These are phyloP conservation scores for Leucopsar rothschildi DNA, from an alignment of 2,113 vertebrate genomes.

Conservation along the genomic window DNA sequence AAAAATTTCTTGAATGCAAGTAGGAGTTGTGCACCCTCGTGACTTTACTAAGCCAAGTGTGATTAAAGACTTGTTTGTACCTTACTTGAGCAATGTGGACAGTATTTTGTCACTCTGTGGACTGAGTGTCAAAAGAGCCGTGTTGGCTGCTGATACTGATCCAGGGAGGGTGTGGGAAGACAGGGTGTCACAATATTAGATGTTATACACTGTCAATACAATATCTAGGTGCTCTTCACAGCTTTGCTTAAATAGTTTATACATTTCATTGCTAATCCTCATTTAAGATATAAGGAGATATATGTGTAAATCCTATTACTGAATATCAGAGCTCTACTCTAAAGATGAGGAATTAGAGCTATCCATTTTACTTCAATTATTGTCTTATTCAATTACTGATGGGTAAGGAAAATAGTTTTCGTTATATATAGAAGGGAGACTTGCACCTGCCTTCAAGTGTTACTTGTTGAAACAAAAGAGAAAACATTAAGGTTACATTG, in stretches of 20 bases:
- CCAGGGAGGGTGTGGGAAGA: not conserved
- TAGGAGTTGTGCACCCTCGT: not conserved
- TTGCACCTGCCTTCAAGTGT: not conserved
- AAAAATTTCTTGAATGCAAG: not conserved
- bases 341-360: not conserved
- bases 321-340: not conserved
- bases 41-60: not conserved
- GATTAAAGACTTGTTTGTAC: not conserved
- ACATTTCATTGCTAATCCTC: not conserved
- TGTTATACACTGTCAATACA: not conserved
- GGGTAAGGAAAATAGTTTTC: not conserved
- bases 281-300: not conserved
- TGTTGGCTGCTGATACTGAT: not conserved
- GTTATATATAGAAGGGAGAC: not conserved
- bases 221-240: not conserved
- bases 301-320: not conserved
- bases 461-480: not conserved
- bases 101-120: accelerated
- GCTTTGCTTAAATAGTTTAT: not conserved
- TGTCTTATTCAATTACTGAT: not conserved
- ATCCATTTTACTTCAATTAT: not conserved
- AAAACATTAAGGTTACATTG: not conserved
- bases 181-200: not conserved
- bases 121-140: not conserved
- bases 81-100: not conserved